These are phyloP conservation scores for Tragelaphus scriptus DNA, from an alignment of 2,113 vertebrate species.

Conservation along the genomic window DNA sequence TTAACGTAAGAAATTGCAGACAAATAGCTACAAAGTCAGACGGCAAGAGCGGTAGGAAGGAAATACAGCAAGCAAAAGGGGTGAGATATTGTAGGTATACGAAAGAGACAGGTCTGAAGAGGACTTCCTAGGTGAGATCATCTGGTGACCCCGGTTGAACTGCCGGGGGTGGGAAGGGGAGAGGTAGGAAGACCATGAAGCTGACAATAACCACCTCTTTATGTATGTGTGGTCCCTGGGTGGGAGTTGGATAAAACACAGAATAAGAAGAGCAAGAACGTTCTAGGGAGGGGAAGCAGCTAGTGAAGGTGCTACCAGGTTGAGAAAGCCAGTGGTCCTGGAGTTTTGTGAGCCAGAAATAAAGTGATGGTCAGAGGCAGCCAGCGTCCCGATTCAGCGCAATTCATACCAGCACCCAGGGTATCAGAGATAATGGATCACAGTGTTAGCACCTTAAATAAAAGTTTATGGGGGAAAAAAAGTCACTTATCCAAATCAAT, in stretches of 20 bases:
- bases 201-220: background rate
- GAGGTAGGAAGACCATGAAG: background rate
- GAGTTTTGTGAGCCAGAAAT: background rate
- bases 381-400: background rate
- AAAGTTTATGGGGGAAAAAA: background rate
- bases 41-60: background rate
- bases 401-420: rapidly evolving
- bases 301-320: rapidly evolving
- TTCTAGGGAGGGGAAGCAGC: background rate
- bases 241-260: background rate
- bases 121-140: background rate
- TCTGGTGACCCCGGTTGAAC: background rate
- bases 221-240: no score
- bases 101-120: background rate
- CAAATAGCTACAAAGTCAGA: background rate
- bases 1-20: background rate
- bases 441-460: background rate
- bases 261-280: background rate
- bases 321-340: background rate
- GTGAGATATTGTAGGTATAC: background rate
- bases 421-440: no score
- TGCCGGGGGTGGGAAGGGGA: background rate
- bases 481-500: background rate
- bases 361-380: background rate
- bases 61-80: rapidly evolving